Evolutionary conservation across 1,140 invertebrate species (phyloP).

Genomic region (Lasioglossum baleicum): DNA sequence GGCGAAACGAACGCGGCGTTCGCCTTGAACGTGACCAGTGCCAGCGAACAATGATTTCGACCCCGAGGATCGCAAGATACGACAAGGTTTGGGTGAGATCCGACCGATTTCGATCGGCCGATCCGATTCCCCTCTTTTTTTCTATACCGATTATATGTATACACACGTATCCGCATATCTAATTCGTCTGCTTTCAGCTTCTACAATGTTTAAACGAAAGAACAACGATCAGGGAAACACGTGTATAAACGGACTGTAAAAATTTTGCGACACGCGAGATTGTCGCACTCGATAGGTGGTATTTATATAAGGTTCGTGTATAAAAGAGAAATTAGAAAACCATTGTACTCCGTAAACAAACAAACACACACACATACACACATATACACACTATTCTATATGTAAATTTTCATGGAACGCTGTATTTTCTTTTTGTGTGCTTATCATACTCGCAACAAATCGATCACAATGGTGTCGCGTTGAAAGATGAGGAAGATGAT

Average conservation of each 20-base stretch:
- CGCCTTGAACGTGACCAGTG: constrained; percentile 88
- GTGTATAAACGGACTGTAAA: constrained; percentile 35
- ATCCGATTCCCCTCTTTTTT: constrained; percentile 31
- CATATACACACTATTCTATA: constrained; percentile 54
- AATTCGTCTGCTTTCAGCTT: constrained; percentile 24
- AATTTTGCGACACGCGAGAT: constrained; percentile 9
- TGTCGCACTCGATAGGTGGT: constrained; percentile 28
- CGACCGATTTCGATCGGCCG: constrained; percentile 8
- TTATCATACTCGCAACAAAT: constrained; percentile 70
- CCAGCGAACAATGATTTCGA: constrained; percentile 66
- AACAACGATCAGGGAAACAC: not conserved
- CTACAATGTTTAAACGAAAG: constrained; percentile 13
- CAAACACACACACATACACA: too few relatives aligned
- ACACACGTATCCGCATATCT: constrained; percentile 10
- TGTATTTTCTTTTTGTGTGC: constrained; percentile 70
- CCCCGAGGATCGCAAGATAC: constrained; percentile 22
- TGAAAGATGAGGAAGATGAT: constrained; percentile 12
- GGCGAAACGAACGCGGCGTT: constrained; percentile 91
- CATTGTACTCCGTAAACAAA: constrained; percentile 45
- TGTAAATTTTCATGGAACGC: constrained; percentile 67
- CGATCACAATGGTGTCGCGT: constrained; percentile 44
- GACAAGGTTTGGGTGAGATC: constrained; percentile 37
- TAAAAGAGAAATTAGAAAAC: constrained; percentile 50
- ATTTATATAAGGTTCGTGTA: constrained; percentile 44
- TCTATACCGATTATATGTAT: constrained; percentile 17